Base-by-base conservation (phyloP, 1,140 invertebrate species). In the Meloidogyne floridensis region DNA sequence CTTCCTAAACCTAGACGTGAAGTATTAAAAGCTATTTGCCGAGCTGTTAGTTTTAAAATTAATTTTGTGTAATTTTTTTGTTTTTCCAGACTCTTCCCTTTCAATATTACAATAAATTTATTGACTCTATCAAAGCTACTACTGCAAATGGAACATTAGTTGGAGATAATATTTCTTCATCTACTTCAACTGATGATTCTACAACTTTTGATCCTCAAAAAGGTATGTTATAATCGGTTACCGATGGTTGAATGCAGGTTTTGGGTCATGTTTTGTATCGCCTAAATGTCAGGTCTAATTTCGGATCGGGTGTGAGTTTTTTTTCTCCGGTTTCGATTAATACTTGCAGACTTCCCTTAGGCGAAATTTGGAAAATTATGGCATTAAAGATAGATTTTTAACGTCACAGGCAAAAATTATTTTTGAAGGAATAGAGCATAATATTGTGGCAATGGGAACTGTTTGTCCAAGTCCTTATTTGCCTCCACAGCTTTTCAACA, bases 21-120 rank as follows among this genome's bases (percentile, higher is more conserved):
- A 43, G 96, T 97, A 87, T 94, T 97, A 69, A 95, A 94, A 72
- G 94, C 95, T 5, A 93, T 98, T 87, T 98, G 96, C 90, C 96
- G 96, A 90, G 94, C 95, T 10, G 80, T 79, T 47, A 72, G 32
- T 72, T 47, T 8, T 6, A 47, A 51, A 32, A 32, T 32, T 32
- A 32, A 18, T 47, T 51, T 75, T 43, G 10, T 32, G 92, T 95
- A 95, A 43, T 97, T 65, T 95, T 94, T 72, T 94, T 95, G 6
- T 93, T 98, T 86, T 98, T 96, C 90, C 95, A 96, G 90, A 94
- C 95, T 0, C 92, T 99, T 80, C 97, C 97, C 3, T 95, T 95
- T 9, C 95, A 96, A 91, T 98, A 98, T 91, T 95, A 95, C 15
- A 92, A 74, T n/a, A 77, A 53, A n/a, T 88, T 54, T 65, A 81